Evolutionary conservation across 2,797 vertebrate species (phyloP).

Genomic region (Pangasius macronema): DNA sequence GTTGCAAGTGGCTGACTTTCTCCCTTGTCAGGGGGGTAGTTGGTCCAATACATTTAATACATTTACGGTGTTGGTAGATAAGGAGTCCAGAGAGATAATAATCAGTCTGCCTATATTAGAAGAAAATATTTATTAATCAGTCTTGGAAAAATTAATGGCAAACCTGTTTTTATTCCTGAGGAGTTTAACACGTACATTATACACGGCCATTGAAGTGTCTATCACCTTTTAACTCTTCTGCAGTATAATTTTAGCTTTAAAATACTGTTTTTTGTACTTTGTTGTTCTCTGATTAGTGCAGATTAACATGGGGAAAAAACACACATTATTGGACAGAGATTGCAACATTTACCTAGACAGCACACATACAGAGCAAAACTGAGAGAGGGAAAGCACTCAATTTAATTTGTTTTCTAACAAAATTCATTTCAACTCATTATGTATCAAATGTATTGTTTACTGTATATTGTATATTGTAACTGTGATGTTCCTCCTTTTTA

Average conservation of each 20-base stretch:
- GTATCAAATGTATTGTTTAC: neutral
- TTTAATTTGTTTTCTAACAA: neutral
- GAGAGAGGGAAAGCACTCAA: neutral
- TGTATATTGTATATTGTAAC: neutral
- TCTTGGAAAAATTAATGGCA: neutral
- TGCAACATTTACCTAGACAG: neutral
- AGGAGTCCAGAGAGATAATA: neutral
- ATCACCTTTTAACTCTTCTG: too few relatives aligned
- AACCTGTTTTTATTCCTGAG: neutral
- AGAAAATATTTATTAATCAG: too few relatives aligned
- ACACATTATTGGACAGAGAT: neutral
- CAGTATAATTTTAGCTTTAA: neutral
- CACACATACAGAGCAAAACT: neutral
- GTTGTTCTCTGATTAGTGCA: neutral
- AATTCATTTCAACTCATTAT: neutral
- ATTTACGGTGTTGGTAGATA: too few relatives aligned
- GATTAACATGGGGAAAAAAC: neutral
- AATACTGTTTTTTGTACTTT: neutral
- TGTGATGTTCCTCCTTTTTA: neutral
- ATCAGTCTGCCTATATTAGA: neutral
- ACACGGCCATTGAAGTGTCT: too few relatives aligned
- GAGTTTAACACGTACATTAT: neutral
- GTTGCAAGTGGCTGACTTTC: too few relatives aligned
- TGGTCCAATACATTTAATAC: too few relatives aligned
- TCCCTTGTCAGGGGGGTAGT: too few relatives aligned